Evolutionary conservation across 2,797 vertebrate genomes (phyloP).

Genomic region (Sparidentex hasta): DNA sequence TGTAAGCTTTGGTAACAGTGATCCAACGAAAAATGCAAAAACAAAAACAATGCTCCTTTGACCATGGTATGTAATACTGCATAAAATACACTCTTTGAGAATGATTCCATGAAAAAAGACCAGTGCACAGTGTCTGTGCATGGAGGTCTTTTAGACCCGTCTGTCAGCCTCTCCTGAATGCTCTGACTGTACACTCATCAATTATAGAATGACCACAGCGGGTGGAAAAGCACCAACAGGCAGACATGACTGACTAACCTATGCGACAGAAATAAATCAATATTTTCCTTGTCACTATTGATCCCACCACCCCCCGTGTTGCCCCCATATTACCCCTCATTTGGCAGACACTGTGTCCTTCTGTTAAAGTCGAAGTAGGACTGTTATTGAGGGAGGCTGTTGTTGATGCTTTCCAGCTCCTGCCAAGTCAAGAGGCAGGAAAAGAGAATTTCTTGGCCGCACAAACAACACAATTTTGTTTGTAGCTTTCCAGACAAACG

Average conservation of each 20-base stretch:
- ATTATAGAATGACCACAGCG: slow-evolving; percentile 50
- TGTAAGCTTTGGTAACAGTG: not conserved
- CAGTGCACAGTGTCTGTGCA: not conserved
- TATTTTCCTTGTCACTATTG: slow-evolving; percentile 64
- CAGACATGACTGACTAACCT: slow-evolving; percentile 60
- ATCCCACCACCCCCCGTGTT: slow-evolving; percentile 2
- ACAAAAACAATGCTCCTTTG: not conserved
- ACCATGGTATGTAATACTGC: not conserved
- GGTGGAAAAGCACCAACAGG: slow-evolving; percentile 50
- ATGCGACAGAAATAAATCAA: slow-evolving; percentile 64
- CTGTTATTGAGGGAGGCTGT: not conserved
- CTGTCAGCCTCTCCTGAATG: slow-evolving; percentile 23
- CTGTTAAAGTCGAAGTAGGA: slow-evolving; percentile 16
- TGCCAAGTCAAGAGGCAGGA: slow-evolving; percentile 30
- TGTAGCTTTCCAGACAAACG: slow-evolving; percentile 18
- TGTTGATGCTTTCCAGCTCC: slow-evolving; percentile 15
- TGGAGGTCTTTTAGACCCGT: slow-evolving; percentile 5
- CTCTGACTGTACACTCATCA: slow-evolving; percentile 38
- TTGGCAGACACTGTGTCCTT: slow-evolving; percentile 31
- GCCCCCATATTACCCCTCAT: slow-evolving; percentile 3
- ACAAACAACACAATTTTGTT: slow-evolving; percentile 16
- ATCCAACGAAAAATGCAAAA: not conserved
- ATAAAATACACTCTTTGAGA: not conserved
- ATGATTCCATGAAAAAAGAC: not conserved
- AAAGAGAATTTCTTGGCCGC: slow-evolving; percentile 15